These are phyloP conservation scores for Opisthocomus hoazin DNA, from an alignment of 2,113 vertebrate genomes.

Conservation along the genomic window DNA sequence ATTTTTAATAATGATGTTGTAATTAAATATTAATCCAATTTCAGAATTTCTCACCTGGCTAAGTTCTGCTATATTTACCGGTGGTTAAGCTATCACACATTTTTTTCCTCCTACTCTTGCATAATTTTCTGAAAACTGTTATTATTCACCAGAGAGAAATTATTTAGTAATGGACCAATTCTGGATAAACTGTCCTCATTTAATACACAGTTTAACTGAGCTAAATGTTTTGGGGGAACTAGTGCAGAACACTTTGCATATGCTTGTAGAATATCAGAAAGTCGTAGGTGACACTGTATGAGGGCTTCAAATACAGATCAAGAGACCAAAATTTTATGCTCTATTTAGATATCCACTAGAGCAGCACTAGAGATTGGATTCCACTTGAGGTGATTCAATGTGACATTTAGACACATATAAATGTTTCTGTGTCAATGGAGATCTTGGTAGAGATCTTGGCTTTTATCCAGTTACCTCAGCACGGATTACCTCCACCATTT, in stretches of 20 bases:
- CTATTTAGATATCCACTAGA: neutral
- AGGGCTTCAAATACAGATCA: neutral
- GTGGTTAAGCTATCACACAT: neutral
- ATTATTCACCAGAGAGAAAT: neutral
- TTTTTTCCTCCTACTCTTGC: neutral
- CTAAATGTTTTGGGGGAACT: neutral
- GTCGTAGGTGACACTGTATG: neutral
- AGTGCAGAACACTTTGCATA: neutral
- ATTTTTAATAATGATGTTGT: neutral
- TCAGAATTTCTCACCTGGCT: neutral
- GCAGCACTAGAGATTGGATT: neutral
- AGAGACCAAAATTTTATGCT: neutral
- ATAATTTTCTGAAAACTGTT: neutral
- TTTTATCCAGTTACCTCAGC: neutral
- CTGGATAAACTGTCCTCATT: neutral
- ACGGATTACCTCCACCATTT: neutral
- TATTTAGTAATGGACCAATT: neutral
- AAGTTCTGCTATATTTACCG: neutral
- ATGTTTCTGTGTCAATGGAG: neutral
- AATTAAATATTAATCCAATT: neutral
- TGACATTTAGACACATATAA: neutral
- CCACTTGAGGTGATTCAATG: neutral
- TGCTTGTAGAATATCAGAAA: neutral
- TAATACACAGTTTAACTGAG: neutral
- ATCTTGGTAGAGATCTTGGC: neutral